Conservation (phyloP, 2,888 invertebrate genomes). For the Aphodius sticticus region DNA sequence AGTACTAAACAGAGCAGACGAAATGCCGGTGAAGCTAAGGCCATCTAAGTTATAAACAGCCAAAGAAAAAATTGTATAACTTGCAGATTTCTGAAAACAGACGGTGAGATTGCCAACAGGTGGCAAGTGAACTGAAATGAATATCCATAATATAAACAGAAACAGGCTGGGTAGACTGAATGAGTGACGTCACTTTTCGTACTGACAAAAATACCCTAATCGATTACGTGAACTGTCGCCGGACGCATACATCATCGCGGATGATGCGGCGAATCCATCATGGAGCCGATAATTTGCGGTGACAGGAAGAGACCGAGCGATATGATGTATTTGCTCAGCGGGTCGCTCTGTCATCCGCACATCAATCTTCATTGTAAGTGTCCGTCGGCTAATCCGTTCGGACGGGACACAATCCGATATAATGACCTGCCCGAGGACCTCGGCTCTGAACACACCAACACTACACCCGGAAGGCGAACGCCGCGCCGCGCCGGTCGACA, state of each 20-base stretch:
- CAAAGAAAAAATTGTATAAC: no score
- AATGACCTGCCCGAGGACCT: constrained; percentile 11
- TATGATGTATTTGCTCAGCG: constrained; percentile 19
- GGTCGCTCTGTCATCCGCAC: constrained; percentile 20
- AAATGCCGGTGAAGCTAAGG: no score
- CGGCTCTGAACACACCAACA: not conserved
- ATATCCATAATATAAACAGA: not conserved
- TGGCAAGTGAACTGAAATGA: no score
- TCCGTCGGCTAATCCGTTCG: constrained; percentile 12
- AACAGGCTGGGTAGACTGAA: not conserved
- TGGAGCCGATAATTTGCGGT: constrained; percentile 24
- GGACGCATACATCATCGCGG: constrained; percentile 19
- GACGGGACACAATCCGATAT: constrained; percentile 24
- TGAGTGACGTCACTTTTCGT: constrained; percentile 10
- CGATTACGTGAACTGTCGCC: constrained; percentile 25
- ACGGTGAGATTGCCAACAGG: no score
- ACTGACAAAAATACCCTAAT: constrained; percentile 12
- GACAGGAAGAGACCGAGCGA: constrained; percentile 23
- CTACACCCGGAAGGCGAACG: not conserved
- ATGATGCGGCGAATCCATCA: constrained; percentile 22
- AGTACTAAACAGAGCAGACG: no score
- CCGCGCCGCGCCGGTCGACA: not conserved
- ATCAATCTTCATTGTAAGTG: constrained; percentile 27
- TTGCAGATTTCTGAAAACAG: no score
- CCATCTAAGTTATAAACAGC: no score